Percentiles rank a stretch among this genome's conserved stretches.
phyloP scores from a whole-genome alignment of 2,797 vertebrate genomes.

The Eremophila alpestris region DNA sequence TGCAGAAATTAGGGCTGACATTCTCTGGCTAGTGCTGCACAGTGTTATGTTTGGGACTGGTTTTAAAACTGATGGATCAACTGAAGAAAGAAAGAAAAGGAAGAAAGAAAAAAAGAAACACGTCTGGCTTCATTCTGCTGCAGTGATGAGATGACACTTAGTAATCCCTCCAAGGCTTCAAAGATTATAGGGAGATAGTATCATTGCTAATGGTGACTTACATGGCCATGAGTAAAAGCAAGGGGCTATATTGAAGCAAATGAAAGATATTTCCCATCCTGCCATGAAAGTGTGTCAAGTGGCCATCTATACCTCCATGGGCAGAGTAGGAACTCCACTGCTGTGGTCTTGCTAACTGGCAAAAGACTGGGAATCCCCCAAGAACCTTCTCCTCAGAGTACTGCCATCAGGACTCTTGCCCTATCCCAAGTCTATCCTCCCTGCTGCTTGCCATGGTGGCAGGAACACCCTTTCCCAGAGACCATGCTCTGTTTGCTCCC shows the following conservation, averaged over 20 bases:
- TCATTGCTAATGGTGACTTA: not conserved
- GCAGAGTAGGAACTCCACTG: not conserved
- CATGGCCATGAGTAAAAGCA: not conserved
- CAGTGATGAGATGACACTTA: not conserved
- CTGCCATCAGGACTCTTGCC: not conserved
- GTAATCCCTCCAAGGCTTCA: not conserved
- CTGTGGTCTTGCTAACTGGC: not conserved
- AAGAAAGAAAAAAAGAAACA: not conserved
- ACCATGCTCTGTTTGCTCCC: not conserved
- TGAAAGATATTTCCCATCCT: not conserved
- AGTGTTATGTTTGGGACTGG: not conserved
- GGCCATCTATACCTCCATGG: not conserved
- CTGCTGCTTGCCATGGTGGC: not conserved
- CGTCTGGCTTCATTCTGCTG: fast-evolving
- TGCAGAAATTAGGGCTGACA: not conserved
- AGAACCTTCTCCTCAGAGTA: not conserved
- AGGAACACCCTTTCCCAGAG: not conserved
- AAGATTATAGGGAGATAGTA: not conserved
- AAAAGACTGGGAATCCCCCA: not conserved
- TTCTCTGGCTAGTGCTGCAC: not conserved
- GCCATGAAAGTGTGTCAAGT: not conserved
- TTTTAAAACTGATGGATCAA: not conserved
- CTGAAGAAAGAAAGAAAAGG: not conserved
- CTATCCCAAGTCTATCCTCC: not conserved
- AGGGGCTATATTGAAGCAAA: not conserved